Evolutionary conservation across 2,797 vertebrate species (phyloP), one percentile per base, ranked within the genome.

Genomic region (Pelodytes ibericus): DNA sequence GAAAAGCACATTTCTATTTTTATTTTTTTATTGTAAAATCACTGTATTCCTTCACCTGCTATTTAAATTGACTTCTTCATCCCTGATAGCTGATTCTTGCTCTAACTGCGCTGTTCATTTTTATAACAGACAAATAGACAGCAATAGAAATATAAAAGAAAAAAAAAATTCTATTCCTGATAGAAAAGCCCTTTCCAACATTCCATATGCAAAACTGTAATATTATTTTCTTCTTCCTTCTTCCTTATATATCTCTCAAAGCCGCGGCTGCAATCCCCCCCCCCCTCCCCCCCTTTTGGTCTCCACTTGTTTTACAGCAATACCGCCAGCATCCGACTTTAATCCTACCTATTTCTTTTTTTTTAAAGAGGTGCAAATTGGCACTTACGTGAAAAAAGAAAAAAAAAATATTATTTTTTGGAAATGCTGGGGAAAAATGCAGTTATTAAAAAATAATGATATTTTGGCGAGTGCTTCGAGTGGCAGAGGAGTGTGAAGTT

Each of bases 111-210:
- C 63, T 58, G 63, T 31, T 74, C 72, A 30, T 29, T 74, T 72
- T 74, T 74, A 67, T 66, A 57, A 59, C 26, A 74, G 27, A 74
- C 63, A 74, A 49, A 74, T 67, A 58, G 24, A 25, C 72, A 73
- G 71, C 24, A 24, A 72, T 53, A n/a, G 61, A 65, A 74, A 74
- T 56, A 74, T n/a, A n/a, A 73, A 73, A 74, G 59, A 59, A 74
- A 74, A 58, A 67, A 74, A 59, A 74, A 57, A 66, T 13, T 27
- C 33, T 58, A 66, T 20, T 65, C n/a, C 47, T 73, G 72, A 66
- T 58, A 58, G 49, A 27, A 13, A 2, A 30, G 16, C n/a, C 25
- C 61, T 57, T 64, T 72, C 36, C 27, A 64, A 4, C 65, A 30
- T 44, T 59, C 51, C 30, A 9, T 11, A 41, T 20, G 39, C 41